A percentile compares a stretch with the other conserved stretches of the same genome.
Conservation (phyloP, 2,113 vertebrate species). For the Oplegnathus fasciatus region DNA sequence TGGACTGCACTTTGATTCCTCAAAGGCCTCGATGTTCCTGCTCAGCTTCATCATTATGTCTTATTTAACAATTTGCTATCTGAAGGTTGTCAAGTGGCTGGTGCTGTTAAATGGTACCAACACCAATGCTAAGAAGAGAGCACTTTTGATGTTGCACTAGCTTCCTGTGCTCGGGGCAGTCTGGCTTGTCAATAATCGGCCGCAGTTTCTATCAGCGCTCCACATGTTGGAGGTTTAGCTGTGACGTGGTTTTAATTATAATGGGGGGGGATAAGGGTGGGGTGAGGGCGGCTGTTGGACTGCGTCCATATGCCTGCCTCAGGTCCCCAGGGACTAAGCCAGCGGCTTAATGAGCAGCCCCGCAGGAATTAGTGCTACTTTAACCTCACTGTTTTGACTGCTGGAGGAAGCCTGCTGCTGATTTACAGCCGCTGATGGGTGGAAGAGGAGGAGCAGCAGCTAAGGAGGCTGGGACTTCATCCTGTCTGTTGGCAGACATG, state of each 20-base stretch:
- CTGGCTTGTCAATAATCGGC: constrained; percentile 43
- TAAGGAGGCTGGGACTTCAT: background rate
- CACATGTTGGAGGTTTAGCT: constrained; percentile 47
- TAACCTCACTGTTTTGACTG: constrained; percentile 63
- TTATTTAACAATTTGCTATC: constrained; percentile 18
- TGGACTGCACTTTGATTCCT: constrained; percentile 12
- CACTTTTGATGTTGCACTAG: constrained; percentile 43
- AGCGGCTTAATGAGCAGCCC: constrained; percentile 70
- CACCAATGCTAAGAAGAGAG: background rate
- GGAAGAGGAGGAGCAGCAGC: constrained; percentile 13
- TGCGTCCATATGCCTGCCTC: constrained; percentile 51
- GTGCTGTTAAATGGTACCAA: constrained; percentile 13
- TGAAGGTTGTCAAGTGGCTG: background rate
- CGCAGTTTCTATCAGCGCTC: constrained; percentile 35
- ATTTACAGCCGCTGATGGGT: constrained; percentile 42
- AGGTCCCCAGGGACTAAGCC: constrained; percentile 50
- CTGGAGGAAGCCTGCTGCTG: constrained; percentile 38
- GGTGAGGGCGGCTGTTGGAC: constrained; percentile 11
- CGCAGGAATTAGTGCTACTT: constrained; percentile 62
- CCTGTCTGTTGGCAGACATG: background rate
- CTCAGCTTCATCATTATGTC: constrained; percentile 23
- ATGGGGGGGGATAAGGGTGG: background rate
- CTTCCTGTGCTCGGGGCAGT: constrained; percentile 37
- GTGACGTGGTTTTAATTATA: constrained; percentile 57
- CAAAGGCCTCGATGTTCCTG: constrained; percentile 3